Conservation (phyloP, 2,797 vertebrate genomes). For the Hephaestus fuliginosus region DNA sequence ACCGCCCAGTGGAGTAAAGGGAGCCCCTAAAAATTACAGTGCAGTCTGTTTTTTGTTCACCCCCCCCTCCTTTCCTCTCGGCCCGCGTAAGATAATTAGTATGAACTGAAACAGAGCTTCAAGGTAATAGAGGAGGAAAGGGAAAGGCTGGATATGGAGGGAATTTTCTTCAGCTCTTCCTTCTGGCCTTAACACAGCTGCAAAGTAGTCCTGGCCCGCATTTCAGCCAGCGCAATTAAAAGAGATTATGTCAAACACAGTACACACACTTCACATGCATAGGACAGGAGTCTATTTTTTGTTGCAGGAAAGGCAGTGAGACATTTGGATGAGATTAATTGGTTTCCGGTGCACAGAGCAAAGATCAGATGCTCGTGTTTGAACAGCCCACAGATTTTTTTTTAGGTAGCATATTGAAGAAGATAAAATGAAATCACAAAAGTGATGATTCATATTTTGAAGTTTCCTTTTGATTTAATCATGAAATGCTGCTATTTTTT, state of each 20-base stretch:
- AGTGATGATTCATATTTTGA: conserved; percentile 7
- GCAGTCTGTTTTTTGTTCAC: conserved; percentile 48
- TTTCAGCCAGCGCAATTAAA: conserved; percentile 74
- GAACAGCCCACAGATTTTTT: conserved; percentile 32
- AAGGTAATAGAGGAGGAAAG: conserved; percentile 67
- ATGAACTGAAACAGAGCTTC: conserved; percentile 71
- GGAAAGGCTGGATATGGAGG: conserved; percentile 60
- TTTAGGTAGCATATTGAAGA: conserved; percentile 13
- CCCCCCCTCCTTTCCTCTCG: conserved; percentile 35
- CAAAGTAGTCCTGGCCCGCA: conserved; percentile 58
- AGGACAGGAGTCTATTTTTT: conserved; percentile 36
- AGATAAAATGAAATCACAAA: background rate
- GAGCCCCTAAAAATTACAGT: conserved; percentile 70
- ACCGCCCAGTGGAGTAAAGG: conserved; percentile 67
- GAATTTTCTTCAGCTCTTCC: conserved; percentile 63
- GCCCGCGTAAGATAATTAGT: conserved; percentile 75
- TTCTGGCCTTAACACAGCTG: conserved; percentile 62
- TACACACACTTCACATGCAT: conserved; percentile 56
- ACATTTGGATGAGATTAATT: conserved; percentile 69
- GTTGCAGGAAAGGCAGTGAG: conserved; percentile 31
- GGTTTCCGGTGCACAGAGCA: conserved; percentile 54
- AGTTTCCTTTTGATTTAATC: conserved; percentile 1
- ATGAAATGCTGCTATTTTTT: background rate
- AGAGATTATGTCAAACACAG: conserved; percentile 75
- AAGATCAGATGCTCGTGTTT: conserved; percentile 55